A percentile compares a stretch with the other conserved stretches of the same genome.
Conservation (phyloP, 2,888 invertebrate species). For the Boloria selene region DNA sequence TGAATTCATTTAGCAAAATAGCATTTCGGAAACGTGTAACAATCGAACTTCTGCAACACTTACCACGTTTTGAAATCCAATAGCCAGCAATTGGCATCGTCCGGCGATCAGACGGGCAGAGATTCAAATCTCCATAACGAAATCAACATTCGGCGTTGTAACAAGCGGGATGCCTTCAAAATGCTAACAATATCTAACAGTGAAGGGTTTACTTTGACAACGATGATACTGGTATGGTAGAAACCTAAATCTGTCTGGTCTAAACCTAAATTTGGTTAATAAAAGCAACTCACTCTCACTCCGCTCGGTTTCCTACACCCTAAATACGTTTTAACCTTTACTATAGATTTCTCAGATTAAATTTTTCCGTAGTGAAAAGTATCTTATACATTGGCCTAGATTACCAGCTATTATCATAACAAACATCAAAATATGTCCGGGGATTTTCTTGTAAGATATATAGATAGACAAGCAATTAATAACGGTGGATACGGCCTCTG, state of each 20-base stretch:
- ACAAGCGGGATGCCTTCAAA: slow-evolving; percentile 26
- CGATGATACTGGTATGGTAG: neutral
- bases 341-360: no score
- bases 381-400: no score
- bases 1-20: slow-evolving; percentile 1
- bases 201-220: slow-evolving; percentile 7
- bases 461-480: no score
- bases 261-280: no score
- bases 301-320: no score
- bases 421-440: no score
- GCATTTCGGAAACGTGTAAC: neutral
- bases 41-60: neutral
- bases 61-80: slow-evolving; percentile 23
- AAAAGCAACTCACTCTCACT: no score
- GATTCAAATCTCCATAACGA: slow-evolving; percentile 61
- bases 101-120: slow-evolving; percentile 48
- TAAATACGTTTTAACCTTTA: no score
- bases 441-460: no score
- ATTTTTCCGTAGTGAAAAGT: no score
- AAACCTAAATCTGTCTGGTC: neutral
- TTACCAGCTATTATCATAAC: no score
- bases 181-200: slow-evolving; percentile 16
- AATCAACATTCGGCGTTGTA: slow-evolving; percentile 48
- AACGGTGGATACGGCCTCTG: no score
- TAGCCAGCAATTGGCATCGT: slow-evolving; percentile 50